phyloP scores from a whole-genome alignment of 2,797 vertebrate species.

The Paramormyrops hopkinsi region DNA sequence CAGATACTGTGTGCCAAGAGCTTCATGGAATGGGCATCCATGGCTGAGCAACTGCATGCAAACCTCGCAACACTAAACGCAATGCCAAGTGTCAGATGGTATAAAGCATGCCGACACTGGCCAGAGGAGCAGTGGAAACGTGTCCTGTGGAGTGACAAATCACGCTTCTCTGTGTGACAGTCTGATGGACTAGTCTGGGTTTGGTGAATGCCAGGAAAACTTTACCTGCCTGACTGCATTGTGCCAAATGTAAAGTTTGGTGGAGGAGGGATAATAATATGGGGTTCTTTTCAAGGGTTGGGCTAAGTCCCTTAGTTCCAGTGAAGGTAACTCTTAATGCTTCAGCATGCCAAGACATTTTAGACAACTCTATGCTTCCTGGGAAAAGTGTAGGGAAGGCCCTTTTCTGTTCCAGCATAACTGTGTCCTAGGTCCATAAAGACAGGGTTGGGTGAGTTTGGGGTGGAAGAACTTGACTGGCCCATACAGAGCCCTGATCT shows the following conservation, averaged over 20 bases:
- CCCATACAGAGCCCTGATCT: not conserved
- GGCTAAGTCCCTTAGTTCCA: too few relatives aligned
- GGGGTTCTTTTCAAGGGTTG: too few relatives aligned
- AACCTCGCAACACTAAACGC: not conserved
- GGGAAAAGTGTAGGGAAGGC: too few relatives aligned
- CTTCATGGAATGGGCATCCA: not conserved
- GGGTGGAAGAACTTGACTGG: not conserved
- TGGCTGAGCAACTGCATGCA: not conserved
- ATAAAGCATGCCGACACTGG: not conserved
- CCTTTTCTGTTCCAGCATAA: not conserved
- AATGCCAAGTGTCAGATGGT: not conserved
- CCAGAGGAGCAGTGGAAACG: not conserved
- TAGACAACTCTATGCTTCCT: too few relatives aligned
- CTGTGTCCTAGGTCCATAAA: not conserved
- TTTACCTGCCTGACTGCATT: too few relatives aligned
- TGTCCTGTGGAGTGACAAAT: not conserved
- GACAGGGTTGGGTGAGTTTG: not conserved
- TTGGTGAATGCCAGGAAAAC: too few relatives aligned
- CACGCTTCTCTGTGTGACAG: not conserved
- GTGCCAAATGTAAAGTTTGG: too few relatives aligned
- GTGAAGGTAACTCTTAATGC: too few relatives aligned
- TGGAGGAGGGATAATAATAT: too few relatives aligned
- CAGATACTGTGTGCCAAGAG: not conserved
- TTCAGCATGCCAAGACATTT: too few relatives aligned
- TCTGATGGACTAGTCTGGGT: not conserved